These are phyloP conservation scores for Pseudonaja textilis DNA, from an alignment of 2,113 vertebrate genomes.

Conservation along the genomic window DNA sequence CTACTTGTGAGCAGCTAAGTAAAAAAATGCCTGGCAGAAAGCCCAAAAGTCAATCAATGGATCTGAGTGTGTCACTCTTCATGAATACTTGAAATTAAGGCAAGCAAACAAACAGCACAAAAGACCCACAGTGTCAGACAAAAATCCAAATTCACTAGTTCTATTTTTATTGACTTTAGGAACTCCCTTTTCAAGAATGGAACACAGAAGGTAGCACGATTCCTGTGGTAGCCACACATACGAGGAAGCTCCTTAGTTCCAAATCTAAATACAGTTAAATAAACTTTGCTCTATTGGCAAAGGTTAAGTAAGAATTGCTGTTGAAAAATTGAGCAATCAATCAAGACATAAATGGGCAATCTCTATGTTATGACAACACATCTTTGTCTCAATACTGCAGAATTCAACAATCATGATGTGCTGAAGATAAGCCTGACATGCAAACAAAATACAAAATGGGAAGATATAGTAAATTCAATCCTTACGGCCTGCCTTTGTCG, in stretches of 20 bases:
- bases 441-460: neutral
- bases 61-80: neutral
- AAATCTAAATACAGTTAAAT: neutral
- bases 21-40: neutral
- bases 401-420: neutral
- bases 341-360: neutral
- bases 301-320: neutral
- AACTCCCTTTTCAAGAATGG: neutral
- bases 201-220: neutral
- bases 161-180: neutral
- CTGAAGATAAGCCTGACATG: neutral
- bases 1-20: neutral
- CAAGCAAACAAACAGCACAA: neutral
- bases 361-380: conserved; percentile 7
- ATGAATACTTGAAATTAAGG: neutral
- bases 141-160: neutral
- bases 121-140: neutral
- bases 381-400: neutral
- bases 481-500: neutral
- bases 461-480: neutral
- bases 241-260: neutral
- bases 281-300: neutral
- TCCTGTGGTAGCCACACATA: neutral
- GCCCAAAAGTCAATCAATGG: no score
- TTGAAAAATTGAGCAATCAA: conserved; percentile 2